Evolutionary conservation across 2,113 vertebrate species (phyloP), one percentile per base, ranked within the genome.

Genomic region (Pedetes capensis): DNA sequence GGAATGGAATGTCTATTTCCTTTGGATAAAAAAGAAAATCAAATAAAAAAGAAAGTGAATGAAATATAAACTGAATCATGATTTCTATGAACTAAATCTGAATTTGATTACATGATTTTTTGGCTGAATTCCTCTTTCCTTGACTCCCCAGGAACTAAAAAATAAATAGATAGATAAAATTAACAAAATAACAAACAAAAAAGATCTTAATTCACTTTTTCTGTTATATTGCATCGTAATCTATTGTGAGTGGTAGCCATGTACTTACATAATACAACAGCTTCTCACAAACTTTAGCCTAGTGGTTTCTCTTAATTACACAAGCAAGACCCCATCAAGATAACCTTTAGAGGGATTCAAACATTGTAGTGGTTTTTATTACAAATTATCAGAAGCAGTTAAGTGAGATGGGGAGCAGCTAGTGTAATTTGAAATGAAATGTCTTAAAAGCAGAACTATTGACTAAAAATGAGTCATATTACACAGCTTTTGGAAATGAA

Each of bases 61-160:
- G 63, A 92, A 93, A 84, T 87, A 89, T 47, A 88, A 83, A 80
- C 59, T 66, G n/a, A 94, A 29, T 85, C 11, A 96, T 55, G 82
- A 93, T 95, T 84, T 93, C 42, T 79, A 69, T 59, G 27, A 68
- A 84, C 80, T 87, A 86, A 84, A 95, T 76, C 22, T 81, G 47
- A 81, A 74, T 94, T 85, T 71, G 20, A 78, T 88, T 74, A 66
- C 6, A 61, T 90, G 75, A 86, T 87, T 80, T 91, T 79, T 82
- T 8, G 81, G 34, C 57, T 81, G 22, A 80, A 32, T 47, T 66
- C 17, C 22, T 53, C n/a, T 57, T 47, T 81, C 55, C 9, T 25
- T 22, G 25, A 14, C 6, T 29, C 14, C 44, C 44, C 22, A 63
- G n/a, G 14, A 96, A 89, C 23, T 90, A 18, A 96, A 25, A 93